Evolutionary conservation across 2,888 invertebrate genomes (phyloP).

Genomic region (Macropis europaea): DNA sequence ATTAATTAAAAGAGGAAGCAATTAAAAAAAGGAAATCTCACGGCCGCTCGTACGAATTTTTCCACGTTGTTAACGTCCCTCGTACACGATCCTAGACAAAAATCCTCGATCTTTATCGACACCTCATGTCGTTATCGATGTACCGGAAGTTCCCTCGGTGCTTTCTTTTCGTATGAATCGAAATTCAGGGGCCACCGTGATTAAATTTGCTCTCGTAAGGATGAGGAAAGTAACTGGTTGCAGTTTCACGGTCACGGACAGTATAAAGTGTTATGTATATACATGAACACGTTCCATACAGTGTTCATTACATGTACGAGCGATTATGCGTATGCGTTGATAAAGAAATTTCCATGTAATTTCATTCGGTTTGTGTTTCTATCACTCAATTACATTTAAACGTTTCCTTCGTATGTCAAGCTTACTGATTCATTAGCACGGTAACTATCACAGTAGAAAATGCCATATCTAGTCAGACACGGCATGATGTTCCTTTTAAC

Average conservation of each 20-base stretch:
- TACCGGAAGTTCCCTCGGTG: too few relatives aligned
- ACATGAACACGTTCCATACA: not conserved
- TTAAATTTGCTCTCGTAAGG: slow-evolving; percentile 8
- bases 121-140: not conserved
- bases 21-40: not conserved
- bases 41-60: not conserved
- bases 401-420: too few relatives aligned
- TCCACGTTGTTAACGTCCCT: not conserved
- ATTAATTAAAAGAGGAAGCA: slow-evolving; percentile 16
- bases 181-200: not conserved
- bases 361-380: too few relatives aligned
- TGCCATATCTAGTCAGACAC: too few relatives aligned
- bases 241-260: slow-evolving; percentile 45
- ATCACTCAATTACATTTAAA: too few relatives aligned
- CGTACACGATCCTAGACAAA: too few relatives aligned
- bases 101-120: not conserved
- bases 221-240: slow-evolving; percentile 45
- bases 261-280: not conserved
- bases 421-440: too few relatives aligned
- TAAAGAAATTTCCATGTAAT: not conserved
- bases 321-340: too few relatives aligned
- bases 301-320: not conserved
- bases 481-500: too few relatives aligned
- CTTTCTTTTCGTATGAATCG: not conserved
- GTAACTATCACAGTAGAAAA: too few relatives aligned